These are phyloP conservation scores for Xenops minutus DNA, from an alignment of 2,797 vertebrate genomes.

Conservation along the genomic window DNA sequence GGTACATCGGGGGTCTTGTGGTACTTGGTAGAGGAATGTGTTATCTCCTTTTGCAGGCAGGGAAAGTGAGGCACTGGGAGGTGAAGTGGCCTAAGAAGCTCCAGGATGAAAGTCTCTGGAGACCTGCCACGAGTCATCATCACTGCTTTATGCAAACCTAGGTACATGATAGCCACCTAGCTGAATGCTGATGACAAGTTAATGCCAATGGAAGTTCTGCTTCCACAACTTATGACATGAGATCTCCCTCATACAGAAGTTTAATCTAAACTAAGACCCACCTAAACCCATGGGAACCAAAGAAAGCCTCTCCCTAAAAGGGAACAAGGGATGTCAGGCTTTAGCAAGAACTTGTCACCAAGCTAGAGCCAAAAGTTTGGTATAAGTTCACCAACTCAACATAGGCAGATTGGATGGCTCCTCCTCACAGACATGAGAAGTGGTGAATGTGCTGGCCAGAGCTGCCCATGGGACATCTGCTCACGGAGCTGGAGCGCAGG, in stretches of 20 bases:
- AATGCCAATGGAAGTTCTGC: background rate
- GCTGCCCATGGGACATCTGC: background rate
- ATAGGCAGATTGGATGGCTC: background rate
- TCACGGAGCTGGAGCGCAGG: background rate
- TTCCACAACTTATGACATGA: rapidly evolving
- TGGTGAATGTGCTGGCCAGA: background rate
- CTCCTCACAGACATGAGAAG: background rate
- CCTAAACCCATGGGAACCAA: background rate
- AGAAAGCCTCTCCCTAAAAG: background rate
- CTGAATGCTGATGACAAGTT: background rate
- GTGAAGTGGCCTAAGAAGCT: background rate
- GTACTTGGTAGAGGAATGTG: background rate
- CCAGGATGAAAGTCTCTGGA: background rate
- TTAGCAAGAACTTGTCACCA: background rate
- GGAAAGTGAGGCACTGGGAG: background rate
- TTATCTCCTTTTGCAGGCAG: background rate
- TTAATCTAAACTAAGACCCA: background rate
- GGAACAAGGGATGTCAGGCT: background rate
- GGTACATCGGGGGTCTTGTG: background rate
- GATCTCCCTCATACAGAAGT: rapidly evolving
- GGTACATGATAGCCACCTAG: background rate
- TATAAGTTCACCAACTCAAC: background rate
- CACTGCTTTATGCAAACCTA: background rate
- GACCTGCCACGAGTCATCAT: background rate
- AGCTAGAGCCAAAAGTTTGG: background rate